Evolutionary conservation across 2,888 invertebrate species (phyloP), one percentile per base, ranked within the genome.

Genomic region (Itoplectis maculator): DNA sequence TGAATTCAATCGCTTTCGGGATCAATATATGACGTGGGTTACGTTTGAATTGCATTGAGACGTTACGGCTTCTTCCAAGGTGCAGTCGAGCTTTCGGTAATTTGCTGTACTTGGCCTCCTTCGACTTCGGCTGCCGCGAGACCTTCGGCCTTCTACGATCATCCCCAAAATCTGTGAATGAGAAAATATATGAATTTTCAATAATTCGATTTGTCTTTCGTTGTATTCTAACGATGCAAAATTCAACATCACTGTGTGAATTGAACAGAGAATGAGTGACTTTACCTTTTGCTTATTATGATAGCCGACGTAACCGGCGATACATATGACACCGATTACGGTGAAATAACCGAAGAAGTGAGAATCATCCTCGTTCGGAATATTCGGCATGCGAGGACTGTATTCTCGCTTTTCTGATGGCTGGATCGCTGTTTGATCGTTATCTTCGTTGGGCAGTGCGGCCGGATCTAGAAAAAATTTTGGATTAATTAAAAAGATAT

Each of bases 271-370:
- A 20, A 56, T 15, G 69, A 37, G 9, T 8, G 5, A 59, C 83
- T 81, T 85, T 89, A 94, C 94, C 93, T 95, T 96, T 88, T 95
- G 95, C 89, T 96, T 96, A 89, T 96, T 96, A 84, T 94, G 94
- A 90, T 94, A 94, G 63, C 94, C 93, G 13, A 96, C 93, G 88
- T 96, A 96, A 59, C 94, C 94, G 61, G 95, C 90, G 54, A 96
- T 94, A 85, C 94, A 94, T 13, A 95, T 88, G 20, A 95, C 93
- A 86, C 95, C 94, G 83, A 95, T 93, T 11, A 95, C 93, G 86
- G 95, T 93, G 89, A 96, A 96, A 90, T 96, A 96, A 0, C 95
- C 94, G 91, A 96, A 95, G 91, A 96, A 95, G 88, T 96, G 95
- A 0, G 95, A 95, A 85, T 95, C 95, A 51, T 95, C 94, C 29